These are phyloP conservation scores for Muscidifurax raptorellus DNA, from an alignment of 1,140 invertebrate genomes.

Conservation along the genomic window DNA sequence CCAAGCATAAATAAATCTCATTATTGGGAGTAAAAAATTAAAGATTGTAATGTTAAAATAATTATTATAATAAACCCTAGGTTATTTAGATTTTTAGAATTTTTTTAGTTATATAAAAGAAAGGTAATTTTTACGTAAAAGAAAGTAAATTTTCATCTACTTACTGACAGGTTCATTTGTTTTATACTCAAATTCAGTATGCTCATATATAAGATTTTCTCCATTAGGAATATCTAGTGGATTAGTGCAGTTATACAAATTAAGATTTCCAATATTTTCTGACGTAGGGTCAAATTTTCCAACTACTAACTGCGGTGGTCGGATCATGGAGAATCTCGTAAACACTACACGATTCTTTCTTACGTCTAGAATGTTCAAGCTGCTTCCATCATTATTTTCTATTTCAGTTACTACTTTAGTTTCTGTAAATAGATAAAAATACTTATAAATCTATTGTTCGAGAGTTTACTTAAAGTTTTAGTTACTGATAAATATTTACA, in stretches of 20 bases:
- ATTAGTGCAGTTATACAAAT: constrained; percentile 57
- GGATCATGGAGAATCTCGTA: constrained; percentile 60
- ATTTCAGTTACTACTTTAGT: constrained; percentile 68
- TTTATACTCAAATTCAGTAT: constrained; percentile 66
- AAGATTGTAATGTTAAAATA: too few relatives aligned
- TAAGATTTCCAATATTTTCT: constrained; percentile 57
- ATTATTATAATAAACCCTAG: too few relatives aligned
- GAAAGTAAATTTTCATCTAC: constrained; percentile 46
- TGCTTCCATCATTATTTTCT: constrained; percentile 63
- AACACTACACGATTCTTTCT: constrained; percentile 66
- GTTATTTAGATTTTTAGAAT: too few relatives aligned
- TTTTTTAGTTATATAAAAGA: not conserved
- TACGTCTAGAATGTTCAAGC: constrained; percentile 67
- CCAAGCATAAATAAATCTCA: too few relatives aligned
- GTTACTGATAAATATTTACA: too few relatives aligned
- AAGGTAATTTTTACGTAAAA: too few relatives aligned
- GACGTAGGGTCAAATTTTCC: constrained; percentile 62
- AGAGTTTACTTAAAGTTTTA: too few relatives aligned
- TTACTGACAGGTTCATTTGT: constrained; percentile 69
- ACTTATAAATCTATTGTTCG: not conserved
- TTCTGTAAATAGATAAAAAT: constrained; percentile 57
- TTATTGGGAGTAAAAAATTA: too few relatives aligned
- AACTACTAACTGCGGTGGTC: constrained; percentile 60
- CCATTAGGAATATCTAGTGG: constrained; percentile 57
- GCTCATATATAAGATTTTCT: constrained; percentile 67